These are phyloP conservation scores for Formica selysi DNA, from an alignment of 1,140 invertebrate genomes.

Conservation along the genomic window DNA sequence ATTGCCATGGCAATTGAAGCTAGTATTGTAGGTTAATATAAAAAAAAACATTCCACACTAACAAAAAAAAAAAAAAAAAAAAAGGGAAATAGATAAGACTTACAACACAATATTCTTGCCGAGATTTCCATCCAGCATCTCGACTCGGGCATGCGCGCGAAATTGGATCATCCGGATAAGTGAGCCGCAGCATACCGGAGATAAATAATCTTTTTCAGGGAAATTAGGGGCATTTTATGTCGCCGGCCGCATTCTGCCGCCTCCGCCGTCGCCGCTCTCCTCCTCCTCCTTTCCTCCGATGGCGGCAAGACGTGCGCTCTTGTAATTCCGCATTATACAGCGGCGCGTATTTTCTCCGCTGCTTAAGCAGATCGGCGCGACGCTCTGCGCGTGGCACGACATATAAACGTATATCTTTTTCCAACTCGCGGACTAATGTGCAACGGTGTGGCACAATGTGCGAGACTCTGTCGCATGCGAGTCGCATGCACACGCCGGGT, in stretches of 20 bases:
- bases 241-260: conserved; percentile 30
- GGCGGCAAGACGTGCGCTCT: conserved; percentile 17
- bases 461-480: conserved; percentile 42
- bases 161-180: conserved; percentile 63
- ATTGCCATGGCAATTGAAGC: conserved; percentile 8
- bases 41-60: not conserved
- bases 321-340: conserved; percentile 56
- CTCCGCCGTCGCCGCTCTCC: not conserved
- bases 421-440: not conserved
- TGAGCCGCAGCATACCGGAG: conserved; percentile 42
- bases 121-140: conserved; percentile 33
- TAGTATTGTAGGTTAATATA: not conserved
- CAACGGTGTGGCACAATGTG: conserved; percentile 29
- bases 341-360: conserved; percentile 43
- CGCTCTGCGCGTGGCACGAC: not conserved
- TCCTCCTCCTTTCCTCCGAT: not conserved
- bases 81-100: not conserved
- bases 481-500: conserved; percentile 54
- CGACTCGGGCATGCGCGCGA: conserved; percentile 32
- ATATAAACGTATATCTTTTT: conserved; percentile 41
- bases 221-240: conserved; percentile 60
- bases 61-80: not conserved
- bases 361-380: not conserved
- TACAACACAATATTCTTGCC: not conserved
- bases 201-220: conserved; percentile 59